Conservation (phyloP, 2,113 vertebrate species). For the Lycocorax pyrrhopterus region DNA sequence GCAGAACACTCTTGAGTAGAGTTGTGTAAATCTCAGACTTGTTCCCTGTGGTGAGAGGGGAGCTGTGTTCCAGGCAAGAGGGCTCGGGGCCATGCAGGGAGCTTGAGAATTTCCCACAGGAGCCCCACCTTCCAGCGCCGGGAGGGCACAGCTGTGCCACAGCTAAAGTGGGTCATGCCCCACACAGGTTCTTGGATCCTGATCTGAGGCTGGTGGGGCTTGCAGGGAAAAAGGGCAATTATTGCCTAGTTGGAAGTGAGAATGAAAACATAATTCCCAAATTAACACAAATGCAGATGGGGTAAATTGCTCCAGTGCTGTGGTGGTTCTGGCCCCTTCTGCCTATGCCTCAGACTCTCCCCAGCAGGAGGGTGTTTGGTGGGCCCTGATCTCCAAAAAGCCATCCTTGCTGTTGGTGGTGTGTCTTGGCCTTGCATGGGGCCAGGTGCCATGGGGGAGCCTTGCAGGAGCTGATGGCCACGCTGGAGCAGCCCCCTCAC, state of each 20-base stretch:
- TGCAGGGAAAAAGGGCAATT: neutral
- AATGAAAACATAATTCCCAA: neutral
- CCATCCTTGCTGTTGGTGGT: rapidly evolving
- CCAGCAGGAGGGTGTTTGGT: neutral
- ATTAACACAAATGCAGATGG: rapidly evolving
- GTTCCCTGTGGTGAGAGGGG: neutral
- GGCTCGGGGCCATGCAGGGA: rapidly evolving
- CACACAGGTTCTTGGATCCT: neutral
- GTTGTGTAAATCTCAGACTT: neutral
- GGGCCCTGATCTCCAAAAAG: neutral
- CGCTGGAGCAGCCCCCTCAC: rapidly evolving
- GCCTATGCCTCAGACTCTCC: neutral
- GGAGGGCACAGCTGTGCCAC: neutral
- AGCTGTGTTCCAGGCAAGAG: neutral
- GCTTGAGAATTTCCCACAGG: neutral
- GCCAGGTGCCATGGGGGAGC: neutral
- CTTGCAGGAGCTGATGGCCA: neutral
- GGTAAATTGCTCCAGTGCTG: neutral
- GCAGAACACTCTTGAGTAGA: neutral
- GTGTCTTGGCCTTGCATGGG: rapidly evolving
- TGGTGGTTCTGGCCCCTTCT: neutral
- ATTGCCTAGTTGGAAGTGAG: neutral
- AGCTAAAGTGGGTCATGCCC: neutral
- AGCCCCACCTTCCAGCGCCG: rapidly evolving
- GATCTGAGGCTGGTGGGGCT: neutral